These are phyloP conservation scores for Itoplectis maculator DNA, from an alignment of 2,888 invertebrate genomes.

Conservation along the genomic window DNA sequence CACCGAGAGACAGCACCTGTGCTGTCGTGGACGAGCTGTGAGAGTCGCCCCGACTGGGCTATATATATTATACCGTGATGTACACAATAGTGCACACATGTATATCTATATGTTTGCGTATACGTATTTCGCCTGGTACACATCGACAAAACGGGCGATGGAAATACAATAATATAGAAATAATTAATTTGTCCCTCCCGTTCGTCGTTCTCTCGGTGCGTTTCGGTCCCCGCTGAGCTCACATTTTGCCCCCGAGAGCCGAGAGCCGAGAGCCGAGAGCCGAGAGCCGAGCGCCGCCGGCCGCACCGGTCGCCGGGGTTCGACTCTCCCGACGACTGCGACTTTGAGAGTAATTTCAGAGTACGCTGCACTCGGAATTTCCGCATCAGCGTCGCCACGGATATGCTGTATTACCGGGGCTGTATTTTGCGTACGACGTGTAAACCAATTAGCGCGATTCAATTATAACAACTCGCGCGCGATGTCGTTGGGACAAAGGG, in stretches of 20 bases:
- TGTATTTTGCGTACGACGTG: constrained; percentile 11
- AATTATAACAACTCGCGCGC: constrained; percentile 27
- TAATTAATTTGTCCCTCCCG: constrained; percentile 35
- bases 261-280: not conserved
- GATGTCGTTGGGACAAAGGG: constrained; percentile 30
- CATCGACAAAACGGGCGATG: constrained; percentile 17
- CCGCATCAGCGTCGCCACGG: constrained; percentile 18
- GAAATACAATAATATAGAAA: constrained; percentile 24
- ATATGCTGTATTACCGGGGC: constrained; percentile 13
- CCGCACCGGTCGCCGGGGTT: not conserved
- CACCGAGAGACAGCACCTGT: not conserved
- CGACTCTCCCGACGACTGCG: constrained; percentile 18
- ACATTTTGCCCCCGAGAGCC: not conserved
- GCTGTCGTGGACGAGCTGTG: not conserved
- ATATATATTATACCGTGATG: too few species aligned
- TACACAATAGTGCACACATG: not conserved
- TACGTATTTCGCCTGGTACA: not conserved
- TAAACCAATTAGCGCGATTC: constrained; percentile 54
- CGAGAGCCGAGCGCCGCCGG: not conserved
- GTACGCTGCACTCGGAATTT: constrained; percentile 49
- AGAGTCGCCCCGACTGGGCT: not conserved
- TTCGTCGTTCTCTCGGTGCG: not conserved
- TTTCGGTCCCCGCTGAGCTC: not conserved
- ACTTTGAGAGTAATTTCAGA: constrained; percentile 55
- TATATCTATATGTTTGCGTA: not conserved